A percentile compares a stretch with the other conserved stretches of the same genome.
These are phyloP conservation scores for Rhagologus leucostigma DNA, from an alignment of 2,113 vertebrate genomes.

Conservation along the genomic window DNA sequence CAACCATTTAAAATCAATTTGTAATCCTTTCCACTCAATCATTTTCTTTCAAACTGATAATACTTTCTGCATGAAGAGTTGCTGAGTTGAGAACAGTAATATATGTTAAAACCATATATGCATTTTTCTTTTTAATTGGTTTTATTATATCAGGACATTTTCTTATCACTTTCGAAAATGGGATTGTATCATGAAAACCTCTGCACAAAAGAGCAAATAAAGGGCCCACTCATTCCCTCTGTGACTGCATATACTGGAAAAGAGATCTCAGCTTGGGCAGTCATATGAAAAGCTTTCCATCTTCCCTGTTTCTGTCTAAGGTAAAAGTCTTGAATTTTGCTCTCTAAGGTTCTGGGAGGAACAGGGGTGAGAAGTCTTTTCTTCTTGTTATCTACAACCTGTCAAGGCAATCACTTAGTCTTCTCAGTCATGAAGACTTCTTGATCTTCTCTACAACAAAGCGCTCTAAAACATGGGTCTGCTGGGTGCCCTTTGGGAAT, in stretches of 20 bases:
- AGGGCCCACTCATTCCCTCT: neutral
- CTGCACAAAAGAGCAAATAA: neutral
- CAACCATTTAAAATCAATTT: slow-evolving; percentile 28
- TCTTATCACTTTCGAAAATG: neutral
- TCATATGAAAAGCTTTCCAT: neutral
- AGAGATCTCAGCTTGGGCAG: neutral
- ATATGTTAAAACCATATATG: neutral
- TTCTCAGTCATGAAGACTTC: neutral
- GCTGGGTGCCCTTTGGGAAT: fast-evolving
- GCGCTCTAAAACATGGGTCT: neutral
- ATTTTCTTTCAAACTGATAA: slow-evolving; percentile 1
- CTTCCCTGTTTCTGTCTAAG: neutral
- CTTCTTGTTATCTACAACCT: neutral
- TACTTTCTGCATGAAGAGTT: slow-evolving; percentile 6
- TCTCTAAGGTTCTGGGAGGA: neutral
- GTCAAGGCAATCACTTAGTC: neutral
- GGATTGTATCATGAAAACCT: neutral
- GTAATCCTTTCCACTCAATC: neutral
- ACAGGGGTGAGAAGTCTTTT: neutral
- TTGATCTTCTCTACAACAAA: neutral
- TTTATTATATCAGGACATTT: neutral
- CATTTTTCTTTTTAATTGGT: neutral
- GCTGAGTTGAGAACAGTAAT: slow-evolving; percentile 27
- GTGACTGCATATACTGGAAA: neutral
- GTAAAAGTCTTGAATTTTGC: neutral